Evolutionary conservation across 1,140 invertebrate species (phyloP).

Genomic region (Drosophila azteca): DNA sequence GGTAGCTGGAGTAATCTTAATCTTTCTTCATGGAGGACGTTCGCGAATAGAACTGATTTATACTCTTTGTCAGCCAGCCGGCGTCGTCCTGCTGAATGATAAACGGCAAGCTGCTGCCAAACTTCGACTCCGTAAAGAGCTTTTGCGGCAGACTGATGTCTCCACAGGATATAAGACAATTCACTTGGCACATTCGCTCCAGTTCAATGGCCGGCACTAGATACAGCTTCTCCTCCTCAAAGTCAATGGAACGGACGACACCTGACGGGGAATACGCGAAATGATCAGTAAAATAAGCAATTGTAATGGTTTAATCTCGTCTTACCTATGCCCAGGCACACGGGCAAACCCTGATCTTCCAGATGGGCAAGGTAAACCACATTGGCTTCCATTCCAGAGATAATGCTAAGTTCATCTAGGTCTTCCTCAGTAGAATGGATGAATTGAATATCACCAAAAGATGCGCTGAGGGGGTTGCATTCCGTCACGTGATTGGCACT

Average conservation of each 20-base stretch:
- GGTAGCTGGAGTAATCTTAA: background rate
- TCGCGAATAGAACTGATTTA: conserved; percentile 73
- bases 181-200: conserved; percentile 41
- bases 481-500: conserved; percentile 60
- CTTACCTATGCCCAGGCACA: conserved; percentile 78
- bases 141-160: conserved; percentile 69
- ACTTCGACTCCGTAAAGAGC: conserved; percentile 51
- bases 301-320: background rate
- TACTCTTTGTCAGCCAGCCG: conserved; percentile 63
- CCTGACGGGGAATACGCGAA: conserved; percentile 37
- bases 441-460: conserved; percentile 36
- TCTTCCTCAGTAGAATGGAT: conserved; percentile 31
- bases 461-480: conserved; percentile 40
- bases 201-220: conserved; percentile 59
- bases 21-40: conserved; percentile 28
- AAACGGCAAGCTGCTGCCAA: conserved; percentile 61
- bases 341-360: conserved; percentile 4
- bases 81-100: conserved; percentile 64
- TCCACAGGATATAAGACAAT: conserved; percentile 62
- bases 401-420: conserved; percentile 32
- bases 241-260: conserved; percentile 73
- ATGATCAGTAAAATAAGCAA: background rate
- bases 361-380: conserved; percentile 63
- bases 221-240: conserved; percentile 48
- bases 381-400: conserved; percentile 72